Evolutionary conservation across 2,888 invertebrate genomes (phyloP).

Genomic region (Rugalucina vietnamica): DNA sequence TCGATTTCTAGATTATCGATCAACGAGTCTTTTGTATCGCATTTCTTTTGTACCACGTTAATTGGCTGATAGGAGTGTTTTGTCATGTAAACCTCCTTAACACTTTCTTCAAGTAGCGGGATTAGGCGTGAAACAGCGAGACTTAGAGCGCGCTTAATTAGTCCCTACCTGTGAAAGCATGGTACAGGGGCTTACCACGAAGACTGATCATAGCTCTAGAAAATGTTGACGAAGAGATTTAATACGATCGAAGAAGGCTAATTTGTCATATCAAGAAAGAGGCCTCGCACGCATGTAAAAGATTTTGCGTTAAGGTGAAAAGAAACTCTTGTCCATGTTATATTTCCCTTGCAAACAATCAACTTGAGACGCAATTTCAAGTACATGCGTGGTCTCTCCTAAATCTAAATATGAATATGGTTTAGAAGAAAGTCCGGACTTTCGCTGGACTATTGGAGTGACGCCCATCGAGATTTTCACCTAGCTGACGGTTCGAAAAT

Average conservation of each 20-base stretch:
- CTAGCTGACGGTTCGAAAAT: no score
- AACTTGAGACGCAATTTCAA: no score
- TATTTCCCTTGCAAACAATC: no score
- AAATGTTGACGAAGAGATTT: constrained; percentile 14
- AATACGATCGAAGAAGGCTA: constrained; percentile 41
- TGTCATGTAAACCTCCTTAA: constrained; percentile 16
- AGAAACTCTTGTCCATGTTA: no score
- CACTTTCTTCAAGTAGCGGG: constrained; percentile 12
- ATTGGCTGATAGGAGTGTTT: constrained; percentile 14
- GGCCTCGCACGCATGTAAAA: constrained; percentile 5
- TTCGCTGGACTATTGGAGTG: no score
- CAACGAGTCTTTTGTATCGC: background rate
- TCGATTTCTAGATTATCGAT: constrained; percentile 8
- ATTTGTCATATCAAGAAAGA: constrained; percentile 37
- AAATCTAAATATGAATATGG: no score
- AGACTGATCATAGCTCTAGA: background rate
- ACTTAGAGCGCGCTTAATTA: constrained; percentile 16
- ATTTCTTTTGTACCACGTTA: constrained; percentile 3
- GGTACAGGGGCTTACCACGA: background rate
- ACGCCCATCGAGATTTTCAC: no score
- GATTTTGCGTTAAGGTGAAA: no score
- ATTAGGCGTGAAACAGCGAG: constrained; percentile 12
- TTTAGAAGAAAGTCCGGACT: no score
- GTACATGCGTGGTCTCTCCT: no score
- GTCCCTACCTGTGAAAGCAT: constrained; percentile 8